Evolutionary conservation across 2,888 invertebrate species (phyloP), one percentile per base, ranked within the genome.

Genomic region (Ophion ventricosus): DNA sequence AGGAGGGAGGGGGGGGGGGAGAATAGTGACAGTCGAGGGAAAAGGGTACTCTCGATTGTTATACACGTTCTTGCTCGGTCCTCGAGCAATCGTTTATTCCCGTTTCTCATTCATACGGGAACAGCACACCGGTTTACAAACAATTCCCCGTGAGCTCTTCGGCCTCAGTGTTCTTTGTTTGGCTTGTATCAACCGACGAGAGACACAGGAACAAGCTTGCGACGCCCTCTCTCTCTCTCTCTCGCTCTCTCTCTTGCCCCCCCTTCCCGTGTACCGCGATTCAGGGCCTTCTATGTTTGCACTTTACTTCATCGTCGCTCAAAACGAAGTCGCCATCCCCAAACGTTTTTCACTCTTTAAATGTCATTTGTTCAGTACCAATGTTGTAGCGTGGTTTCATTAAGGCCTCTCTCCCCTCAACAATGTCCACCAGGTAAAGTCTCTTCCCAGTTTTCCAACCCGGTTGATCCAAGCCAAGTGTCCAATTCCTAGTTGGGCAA

Each of bases 1-100:
- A 17, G 11, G 43, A 11, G 43, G 0, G 49, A 4, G 49, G 49
- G 17, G 14, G 49, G 17, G 17, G 0, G 49, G 49, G 49, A 4
- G 17, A n/a, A n/a, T 17, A 0, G 17, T 14, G 14, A 11, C 49
- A 14, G 17, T 3, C 49, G 17, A 49, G 49, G 49, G 49, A 49
- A 49, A 49, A 23, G 40, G 63, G 43, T 66, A 67, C 80, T 75
- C 61, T 80, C 70, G 57, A 80, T 75, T 63, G 67, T 75, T 49
- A 40, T 43, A 64, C 66, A 64, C 66, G 59, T 73, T 67, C 73
- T 73, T 67, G 64, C 57, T 23, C 20, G 29, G 23, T 69, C 67
- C 59, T 74, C 14, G 10, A 25, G 54, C 77, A 23, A 63, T 64
- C 78, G 63, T 70, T 82, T 78, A 69, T 78, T 82, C 74, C 23